Evolutionary conservation across 2,113 vertebrate genomes (phyloP).

Genomic region (Fregetta grallaria): DNA sequence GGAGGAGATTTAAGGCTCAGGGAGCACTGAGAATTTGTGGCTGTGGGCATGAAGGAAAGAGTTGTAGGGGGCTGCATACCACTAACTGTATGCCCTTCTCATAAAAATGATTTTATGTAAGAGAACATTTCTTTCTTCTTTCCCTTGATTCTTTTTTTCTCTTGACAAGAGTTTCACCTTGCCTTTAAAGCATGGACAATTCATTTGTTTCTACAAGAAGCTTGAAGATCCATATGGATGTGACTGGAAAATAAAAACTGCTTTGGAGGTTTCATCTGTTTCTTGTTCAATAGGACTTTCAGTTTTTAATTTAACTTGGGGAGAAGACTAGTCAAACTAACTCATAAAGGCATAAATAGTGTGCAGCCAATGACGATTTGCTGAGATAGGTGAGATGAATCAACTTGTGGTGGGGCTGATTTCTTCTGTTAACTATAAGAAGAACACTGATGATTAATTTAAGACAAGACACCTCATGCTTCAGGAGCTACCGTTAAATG

Average conservation of each 20-base stretch:
- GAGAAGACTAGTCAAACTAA: not conserved
- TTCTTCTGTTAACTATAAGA: constrained; percentile 1
- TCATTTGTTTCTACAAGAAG: not conserved
- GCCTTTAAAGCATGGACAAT: not conserved
- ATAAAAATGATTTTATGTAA: not conserved
- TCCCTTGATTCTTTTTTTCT: not conserved
- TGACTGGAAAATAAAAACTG: not conserved
- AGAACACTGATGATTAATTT: not conserved
- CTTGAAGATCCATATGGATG: not conserved
- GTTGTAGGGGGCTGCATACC: not conserved
- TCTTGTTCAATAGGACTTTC: not conserved
- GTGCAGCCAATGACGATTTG: constrained; percentile 7
- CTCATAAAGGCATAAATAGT: not conserved
- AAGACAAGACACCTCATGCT: not conserved
- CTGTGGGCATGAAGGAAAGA: not conserved
- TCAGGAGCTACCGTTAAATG: not conserved
- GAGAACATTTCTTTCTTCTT: not conserved
- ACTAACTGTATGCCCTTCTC: not conserved
- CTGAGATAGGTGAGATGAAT: constrained; percentile 28
- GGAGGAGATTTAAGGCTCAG: not conserved
- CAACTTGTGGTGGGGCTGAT: not conserved
- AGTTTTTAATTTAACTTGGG: not conserved
- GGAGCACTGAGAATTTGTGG: not conserved
- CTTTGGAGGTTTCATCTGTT: not conserved
- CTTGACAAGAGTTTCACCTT: not conserved